Evolutionary conservation across 2,797 vertebrate species (phyloP), one percentile per base, ranked within the genome.

Genomic region (Vespertilio murinus): DNA sequence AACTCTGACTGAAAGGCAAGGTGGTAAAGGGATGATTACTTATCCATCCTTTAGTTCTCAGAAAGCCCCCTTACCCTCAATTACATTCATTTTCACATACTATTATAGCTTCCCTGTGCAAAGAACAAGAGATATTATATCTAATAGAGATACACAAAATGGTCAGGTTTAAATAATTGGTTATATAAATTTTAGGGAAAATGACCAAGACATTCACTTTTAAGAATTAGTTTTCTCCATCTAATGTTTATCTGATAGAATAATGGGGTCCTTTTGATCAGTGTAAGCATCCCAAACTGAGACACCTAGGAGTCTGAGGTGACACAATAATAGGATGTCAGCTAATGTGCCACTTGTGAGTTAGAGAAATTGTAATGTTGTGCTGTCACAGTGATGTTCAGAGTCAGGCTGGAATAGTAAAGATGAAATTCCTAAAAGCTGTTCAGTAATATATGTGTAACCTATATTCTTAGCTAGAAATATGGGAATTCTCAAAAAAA

Each of bases 121-220:
- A 71, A 33, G 42, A 95, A 56, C 6, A 23, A 45, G 13, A 52
- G 14, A 67, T 30, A 49, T 8, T 52, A 42, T 25, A 65, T 70
- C 56, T 16, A 93, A 52, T 22, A 42, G 4, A 33, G n/a, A 52
- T 38, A 71, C 11, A 70, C 11, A 56, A 18, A 90, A 83, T 23
- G 23, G 20, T 28, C 42, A 30, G 23, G 9, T 78, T 93, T 70
- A 96, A 74, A 82, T 88, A 65, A 82, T 10, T 9, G 11, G 10
- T 8, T 35, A 20, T 23, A 0, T 11, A 52, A 78, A 65, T 64
- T 84, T 95, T n/a, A 79, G 38, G 33, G 42, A 74, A 92, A 81
- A 93, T 80, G 13, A 77, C 14, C 8, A 14, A 35, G 18, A 61
- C 2, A 64, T 35, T 69, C 30, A 71, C 56, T 54, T 87, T 89